These are phyloP conservation scores for Mactra quadrangularis DNA, from an alignment of 1,140 invertebrate species.

Conservation along the genomic window DNA sequence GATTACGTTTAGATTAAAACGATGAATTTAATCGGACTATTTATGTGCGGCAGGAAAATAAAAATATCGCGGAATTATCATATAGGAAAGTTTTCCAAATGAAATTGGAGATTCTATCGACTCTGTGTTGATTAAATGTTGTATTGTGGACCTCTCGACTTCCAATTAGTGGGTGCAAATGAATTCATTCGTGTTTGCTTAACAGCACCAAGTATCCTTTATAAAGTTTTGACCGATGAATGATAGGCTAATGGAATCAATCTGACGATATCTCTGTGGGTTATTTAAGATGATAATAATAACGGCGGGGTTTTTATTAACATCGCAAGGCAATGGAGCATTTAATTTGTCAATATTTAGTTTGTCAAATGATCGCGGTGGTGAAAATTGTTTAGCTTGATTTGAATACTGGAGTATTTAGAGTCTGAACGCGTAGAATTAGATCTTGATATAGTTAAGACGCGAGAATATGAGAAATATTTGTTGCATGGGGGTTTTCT, in stretches of 20 bases:
- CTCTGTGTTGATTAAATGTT: conserved; percentile 25
- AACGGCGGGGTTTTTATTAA: conserved; percentile 9
- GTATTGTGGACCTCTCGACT: conserved; percentile 31
- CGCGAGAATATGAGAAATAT: too few species aligned
- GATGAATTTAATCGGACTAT: too few species aligned
- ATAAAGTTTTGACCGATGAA: background rate
- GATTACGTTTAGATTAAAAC: too few species aligned
- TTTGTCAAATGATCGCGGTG: background rate
- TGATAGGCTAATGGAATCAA: conserved; percentile 11
- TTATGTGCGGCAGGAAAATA: too few species aligned
- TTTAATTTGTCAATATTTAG: conserved; percentile 53
- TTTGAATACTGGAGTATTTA: too few species aligned
- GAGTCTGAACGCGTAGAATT: too few species aligned
- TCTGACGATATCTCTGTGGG: conserved; percentile 4
- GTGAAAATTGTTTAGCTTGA: too few species aligned
- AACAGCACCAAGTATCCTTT: conserved; percentile 4
- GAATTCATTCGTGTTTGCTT: conserved; percentile 32
- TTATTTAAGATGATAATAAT: conserved; percentile 2
- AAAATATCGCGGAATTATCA: too few species aligned
- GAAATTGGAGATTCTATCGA: conserved; percentile 7
- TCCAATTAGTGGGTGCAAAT: conserved; percentile 43
- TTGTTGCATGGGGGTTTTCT: too few species aligned
- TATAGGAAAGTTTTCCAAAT: background rate
- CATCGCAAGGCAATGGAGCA: conserved; percentile 8
- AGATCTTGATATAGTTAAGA: too few species aligned